phyloP scores from a whole-genome alignment of 2,797 vertebrate species.

The Neomorphus geoffroyi region DNA sequence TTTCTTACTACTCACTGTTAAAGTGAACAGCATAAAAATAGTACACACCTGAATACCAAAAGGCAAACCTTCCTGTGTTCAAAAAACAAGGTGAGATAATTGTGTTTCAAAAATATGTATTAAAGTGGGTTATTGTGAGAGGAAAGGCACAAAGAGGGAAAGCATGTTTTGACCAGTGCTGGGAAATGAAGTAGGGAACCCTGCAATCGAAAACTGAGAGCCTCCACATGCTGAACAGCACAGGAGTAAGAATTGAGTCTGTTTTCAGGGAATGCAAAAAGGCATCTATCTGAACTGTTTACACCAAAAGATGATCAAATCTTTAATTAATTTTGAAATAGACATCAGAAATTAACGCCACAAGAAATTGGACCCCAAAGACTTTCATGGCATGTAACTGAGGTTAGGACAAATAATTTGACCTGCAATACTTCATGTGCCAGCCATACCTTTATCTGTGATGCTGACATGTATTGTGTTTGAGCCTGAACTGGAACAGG shows the following conservation, averaged over 20 bases:
- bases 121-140: not conserved
- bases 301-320: not conserved
- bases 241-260: not conserved
- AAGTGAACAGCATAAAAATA: not conserved
- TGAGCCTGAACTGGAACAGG: not conserved
- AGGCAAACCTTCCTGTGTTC: not conserved
- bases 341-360: not conserved
- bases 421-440: not conserved
- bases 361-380: not conserved
- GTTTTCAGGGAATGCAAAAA: not conserved
- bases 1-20: not conserved
- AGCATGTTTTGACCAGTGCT: not conserved
- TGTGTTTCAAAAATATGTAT: not conserved
- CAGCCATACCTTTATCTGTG: not conserved
- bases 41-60: not conserved
- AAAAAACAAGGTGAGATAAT: not conserved
- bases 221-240: accelerated
- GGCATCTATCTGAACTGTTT: not conserved
- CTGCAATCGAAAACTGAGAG: not conserved
- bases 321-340: not conserved
- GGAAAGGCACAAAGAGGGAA: not conserved
- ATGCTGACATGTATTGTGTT: not conserved
- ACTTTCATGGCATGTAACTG: not conserved
- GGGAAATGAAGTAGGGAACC: not conserved
- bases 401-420: not conserved